Evolutionary conservation across 2,888 invertebrate species (phyloP).

Genomic region (Tachystola acroxantha): DNA sequence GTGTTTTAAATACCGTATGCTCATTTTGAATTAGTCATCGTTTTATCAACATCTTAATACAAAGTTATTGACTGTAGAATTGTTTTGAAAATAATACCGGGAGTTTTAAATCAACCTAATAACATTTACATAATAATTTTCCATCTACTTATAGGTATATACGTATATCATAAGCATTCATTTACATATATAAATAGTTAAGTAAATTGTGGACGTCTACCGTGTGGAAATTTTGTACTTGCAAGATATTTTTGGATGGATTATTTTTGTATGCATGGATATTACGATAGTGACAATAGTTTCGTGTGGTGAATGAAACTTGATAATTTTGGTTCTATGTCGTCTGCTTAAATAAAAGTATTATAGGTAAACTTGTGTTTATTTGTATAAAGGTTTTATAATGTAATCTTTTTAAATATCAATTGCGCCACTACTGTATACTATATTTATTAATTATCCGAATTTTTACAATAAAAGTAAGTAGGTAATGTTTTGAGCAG

Average conservation of each 20-base stretch:
- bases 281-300: no score
- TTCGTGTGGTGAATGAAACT: conserved; percentile 6
- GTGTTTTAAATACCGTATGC: no score
- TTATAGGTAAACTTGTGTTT: conserved; percentile 2
- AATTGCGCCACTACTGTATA: not conserved
- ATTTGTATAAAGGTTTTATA: conserved; percentile 1
- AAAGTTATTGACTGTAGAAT: no score
- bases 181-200: not conserved
- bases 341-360: conserved; percentile 1
- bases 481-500: conserved; percentile 29
- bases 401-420: not conserved
- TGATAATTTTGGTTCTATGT: not conserved
- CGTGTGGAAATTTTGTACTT: conserved; percentile 15
- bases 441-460: no score
- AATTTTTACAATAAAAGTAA: no score
- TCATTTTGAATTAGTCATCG: no score
- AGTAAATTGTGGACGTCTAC: conserved; percentile 17
- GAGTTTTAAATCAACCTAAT: not conserved
- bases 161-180: conserved; percentile 9
- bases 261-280: conserved; percentile 13
- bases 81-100: no score
- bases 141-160: conserved; percentile 4
- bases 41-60: no score
- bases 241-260: conserved; percentile 16
- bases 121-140: conserved; percentile 4